Percentiles rank a stretch among this genome's conserved stretches.
Evolutionary conservation across 2,888 invertebrate genomes (phyloP).

Genomic region (Diplazon laetatorius): DNA sequence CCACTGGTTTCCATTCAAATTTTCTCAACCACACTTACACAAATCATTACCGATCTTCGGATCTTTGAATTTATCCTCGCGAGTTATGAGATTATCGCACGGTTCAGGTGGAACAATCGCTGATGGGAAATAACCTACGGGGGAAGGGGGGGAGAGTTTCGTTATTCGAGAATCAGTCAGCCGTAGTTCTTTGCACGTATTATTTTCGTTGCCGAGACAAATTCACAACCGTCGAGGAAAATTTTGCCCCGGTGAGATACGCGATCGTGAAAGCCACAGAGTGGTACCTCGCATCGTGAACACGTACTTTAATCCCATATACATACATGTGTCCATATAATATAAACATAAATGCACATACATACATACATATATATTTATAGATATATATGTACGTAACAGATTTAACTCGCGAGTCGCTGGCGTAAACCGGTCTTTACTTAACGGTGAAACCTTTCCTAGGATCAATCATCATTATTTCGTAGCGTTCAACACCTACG

Average conservation of each 20-base stretch:
- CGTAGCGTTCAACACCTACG: constrained; percentile 74
- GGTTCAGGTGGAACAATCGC: constrained; percentile 1
- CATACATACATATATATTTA: no score
- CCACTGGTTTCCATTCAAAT: no score
- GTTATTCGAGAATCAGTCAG: constrained; percentile 27
- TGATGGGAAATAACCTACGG: constrained; percentile 2
- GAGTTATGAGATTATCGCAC: not conserved
- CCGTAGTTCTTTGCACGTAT: constrained; percentile 32
- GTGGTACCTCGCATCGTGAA: not conserved
- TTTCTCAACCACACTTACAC: no score
- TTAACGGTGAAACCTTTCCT: constrained; percentile 74
- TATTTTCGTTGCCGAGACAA: constrained; percentile 3
- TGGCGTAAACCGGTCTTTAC: constrained; percentile 73
- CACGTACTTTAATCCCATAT: constrained; percentile 7
- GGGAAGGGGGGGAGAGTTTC: no score
- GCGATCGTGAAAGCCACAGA: constrained; percentile 40
- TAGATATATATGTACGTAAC: constrained; percentile 3
- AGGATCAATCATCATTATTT: constrained; percentile 77
- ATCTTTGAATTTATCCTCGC: constrained; percentile 12
- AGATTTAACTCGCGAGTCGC: constrained; percentile 45
- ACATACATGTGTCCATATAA: not conserved
- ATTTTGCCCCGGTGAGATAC: constrained; percentile 28
- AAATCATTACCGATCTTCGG: constrained; percentile 3
- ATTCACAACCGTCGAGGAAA: constrained; percentile 7
- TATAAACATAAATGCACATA: not conserved